Base-by-base conservation (phyloP, 2,113 vertebrate genomes). In the Dunckerocampus dactyliophorus region DNA sequence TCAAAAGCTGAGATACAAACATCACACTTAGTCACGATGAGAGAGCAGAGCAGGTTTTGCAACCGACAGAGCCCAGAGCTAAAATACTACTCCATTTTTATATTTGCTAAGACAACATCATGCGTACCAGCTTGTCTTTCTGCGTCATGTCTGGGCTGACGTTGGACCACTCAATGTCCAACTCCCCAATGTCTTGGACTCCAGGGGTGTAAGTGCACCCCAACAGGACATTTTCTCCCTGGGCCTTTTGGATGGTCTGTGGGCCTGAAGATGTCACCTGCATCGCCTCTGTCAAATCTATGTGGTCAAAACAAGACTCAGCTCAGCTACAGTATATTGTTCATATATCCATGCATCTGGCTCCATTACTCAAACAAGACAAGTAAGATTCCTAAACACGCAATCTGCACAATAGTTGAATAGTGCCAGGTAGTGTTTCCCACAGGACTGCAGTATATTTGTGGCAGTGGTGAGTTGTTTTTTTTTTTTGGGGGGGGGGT, bases 121-220 rank as follows among this genome's bases (percentile, higher is more conserved):
- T 15, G 67, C 88, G 62, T 66, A 92, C 91, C 90, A 90, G 78
- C 8, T 21, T 24, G 80, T 95, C 93, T 2, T 91, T 92, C 52
- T 87, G 78, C 0, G 93, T 81, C 55, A 91, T 90, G 60, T 95
- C 94, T 0, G 92, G 91, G 3, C 86, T 92, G 81, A 95, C 66
- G 58, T 89, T 88, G 85, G 79, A 90, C 95, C 95, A 98, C 56
- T 96, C 95, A 8, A 95, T 92, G 74, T 95, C 86, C 47, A 89
- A 88, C 4, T 91, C 89, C 28, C 95, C 95, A 0, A 77, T 83
- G 77, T 95, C 95, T 21, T 79, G 49, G 0, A 88, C 43, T 16
- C 68, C 87, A 0, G 91, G 73, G 1, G 77, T 80, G 52, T 90
- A 98, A 19, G 92, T 94, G 75, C 95, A 98, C 1, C 88, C 92